A percentile compares a stretch with the other conserved stretches of the same genome.
phyloP scores from a whole-genome alignment of 2,888 invertebrate species.

The Salpingus planirostris region DNA sequence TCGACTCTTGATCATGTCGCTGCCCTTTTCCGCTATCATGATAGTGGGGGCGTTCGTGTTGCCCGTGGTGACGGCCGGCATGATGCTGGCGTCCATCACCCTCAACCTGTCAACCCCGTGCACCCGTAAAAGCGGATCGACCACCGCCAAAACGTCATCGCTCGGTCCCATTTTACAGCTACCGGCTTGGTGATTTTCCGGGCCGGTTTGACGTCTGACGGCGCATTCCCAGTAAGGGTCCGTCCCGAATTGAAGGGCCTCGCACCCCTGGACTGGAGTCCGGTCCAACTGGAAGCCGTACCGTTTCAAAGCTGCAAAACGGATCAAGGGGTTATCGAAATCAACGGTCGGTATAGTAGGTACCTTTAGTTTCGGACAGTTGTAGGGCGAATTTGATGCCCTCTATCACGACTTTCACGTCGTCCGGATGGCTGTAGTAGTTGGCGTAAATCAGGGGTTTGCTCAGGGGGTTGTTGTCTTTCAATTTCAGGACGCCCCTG shows the following conservation, averaged over 20 bases:
- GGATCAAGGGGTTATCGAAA: not conserved
- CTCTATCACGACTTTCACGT: conserved; percentile 70
- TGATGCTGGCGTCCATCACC: conserved; percentile 61
- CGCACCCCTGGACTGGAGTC: conserved; percentile 67
- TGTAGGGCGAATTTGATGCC: conserved; percentile 72
- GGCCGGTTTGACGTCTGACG: conserved; percentile 49
- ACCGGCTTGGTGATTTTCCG: conserved; percentile 58
- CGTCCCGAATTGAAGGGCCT: conserved; percentile 60
- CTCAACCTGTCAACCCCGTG: conserved; percentile 56
- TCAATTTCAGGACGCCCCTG: conserved; percentile 64
- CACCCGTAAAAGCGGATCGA: conserved; percentile 47
- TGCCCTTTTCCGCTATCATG: conserved; percentile 59
- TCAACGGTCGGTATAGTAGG: conserved; percentile 18
- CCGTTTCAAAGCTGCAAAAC: conserved; percentile 40
- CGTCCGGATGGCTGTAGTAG: conserved; percentile 67
- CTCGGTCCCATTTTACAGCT: conserved; percentile 55
- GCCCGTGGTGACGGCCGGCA: conserved; percentile 56
- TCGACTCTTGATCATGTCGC: conserved; percentile 55
- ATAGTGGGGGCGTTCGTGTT: conserved; percentile 62
- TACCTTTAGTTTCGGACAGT: conserved; percentile 60
- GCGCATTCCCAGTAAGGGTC: conserved; percentile 56
- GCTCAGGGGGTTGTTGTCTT: conserved; percentile 65
- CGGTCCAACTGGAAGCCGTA: conserved; percentile 70
- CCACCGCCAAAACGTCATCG: conserved; percentile 49
- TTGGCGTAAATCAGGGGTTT: conserved; percentile 81